These are phyloP conservation scores for Percina caprodes DNA, from an alignment of 2,113 vertebrate genomes.

Conservation along the genomic window DNA sequence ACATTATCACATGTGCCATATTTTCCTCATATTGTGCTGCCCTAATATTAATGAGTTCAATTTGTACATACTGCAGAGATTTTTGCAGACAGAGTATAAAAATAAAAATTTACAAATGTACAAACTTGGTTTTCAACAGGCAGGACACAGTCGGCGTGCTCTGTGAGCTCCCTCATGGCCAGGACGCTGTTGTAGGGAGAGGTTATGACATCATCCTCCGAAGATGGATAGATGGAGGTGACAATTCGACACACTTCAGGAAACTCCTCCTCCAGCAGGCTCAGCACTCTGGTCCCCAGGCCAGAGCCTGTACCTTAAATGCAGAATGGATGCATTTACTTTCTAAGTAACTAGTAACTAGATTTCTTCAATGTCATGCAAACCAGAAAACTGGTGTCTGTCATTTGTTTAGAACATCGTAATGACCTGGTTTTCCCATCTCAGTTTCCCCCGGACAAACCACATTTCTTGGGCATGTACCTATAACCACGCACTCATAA, in stretches of 20 bases:
- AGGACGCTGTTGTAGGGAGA: constrained; percentile 97
- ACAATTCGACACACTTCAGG: constrained; percentile 95
- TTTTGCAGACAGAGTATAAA: background rate
- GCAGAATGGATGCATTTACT: background rate
- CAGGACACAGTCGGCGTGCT: constrained; percentile 95
- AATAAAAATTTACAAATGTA: background rate
- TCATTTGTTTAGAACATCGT: background rate
- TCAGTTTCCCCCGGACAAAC: background rate
- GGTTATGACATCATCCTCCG: constrained; percentile 96
- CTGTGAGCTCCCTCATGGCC: constrained; percentile 95
- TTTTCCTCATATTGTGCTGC: no score
- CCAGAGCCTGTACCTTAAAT: constrained; percentile 94
- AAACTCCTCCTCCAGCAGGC: constrained; percentile 94
- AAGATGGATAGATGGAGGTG: constrained; percentile 92
- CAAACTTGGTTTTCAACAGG: constrained; percentile 96
- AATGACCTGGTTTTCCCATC: background rate
- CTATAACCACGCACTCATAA: background rate
- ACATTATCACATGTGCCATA: no score
- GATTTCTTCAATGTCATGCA: background rate
- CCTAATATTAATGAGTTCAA: background rate
- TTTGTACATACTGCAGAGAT: background rate
- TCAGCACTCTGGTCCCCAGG: constrained; percentile 93
- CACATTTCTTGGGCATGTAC: no score
- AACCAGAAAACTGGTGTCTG: background rate
- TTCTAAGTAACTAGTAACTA: background rate